Evolutionary conservation across 2,113 vertebrate species (phyloP), one percentile per base, ranked within the genome.

Genomic region (Coryphaenoides rupestris): DNA sequence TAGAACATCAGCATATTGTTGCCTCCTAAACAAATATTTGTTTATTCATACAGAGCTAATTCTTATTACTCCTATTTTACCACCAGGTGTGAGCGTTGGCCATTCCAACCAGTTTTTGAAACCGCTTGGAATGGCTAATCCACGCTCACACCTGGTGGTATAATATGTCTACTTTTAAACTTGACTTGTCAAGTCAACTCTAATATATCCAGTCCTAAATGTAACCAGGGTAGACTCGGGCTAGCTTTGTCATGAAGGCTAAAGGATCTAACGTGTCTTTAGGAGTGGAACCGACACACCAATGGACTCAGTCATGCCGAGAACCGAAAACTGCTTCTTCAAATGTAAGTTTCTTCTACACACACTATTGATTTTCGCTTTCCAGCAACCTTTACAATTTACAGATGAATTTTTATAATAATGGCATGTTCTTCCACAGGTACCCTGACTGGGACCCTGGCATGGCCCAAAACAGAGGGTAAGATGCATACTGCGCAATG

Each of bases 251-350:
- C 0, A 58, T 0, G 33, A 12, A 40, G 33, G 33, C 33, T 40
- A 40, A 40, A 40, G 33, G 14, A 0, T 21, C 5, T 73, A n/a
- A 72, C 71, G 86, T 73, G 68, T 76, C 84, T 84, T 90, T 79
- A 98, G 96, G 94, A 97, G 89, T 98, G 96, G 96, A 95, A 90
- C 81, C 95, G 96, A 55, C 96, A 98, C 87, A 86, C 88, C 58
- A 93, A 93, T 79, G 94, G 95, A 86, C 92, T 93, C n/a, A 93
- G 90, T 72, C 96, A 98, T 88, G 91, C 92, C 67, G 95, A 95
- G 59, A 95, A 93, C 62, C 89, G 92, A 55, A 92, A 94, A 60
- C 87, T 89, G 59, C 94, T 98, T 68, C 91, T 98, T 28, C 89
- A 97, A 90, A 92, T 95, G 96, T 98, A 92, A 86, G 96, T 88